phyloP scores from a whole-genome alignment of 2,797 vertebrate species.

The Coranthus polyacanthus region DNA sequence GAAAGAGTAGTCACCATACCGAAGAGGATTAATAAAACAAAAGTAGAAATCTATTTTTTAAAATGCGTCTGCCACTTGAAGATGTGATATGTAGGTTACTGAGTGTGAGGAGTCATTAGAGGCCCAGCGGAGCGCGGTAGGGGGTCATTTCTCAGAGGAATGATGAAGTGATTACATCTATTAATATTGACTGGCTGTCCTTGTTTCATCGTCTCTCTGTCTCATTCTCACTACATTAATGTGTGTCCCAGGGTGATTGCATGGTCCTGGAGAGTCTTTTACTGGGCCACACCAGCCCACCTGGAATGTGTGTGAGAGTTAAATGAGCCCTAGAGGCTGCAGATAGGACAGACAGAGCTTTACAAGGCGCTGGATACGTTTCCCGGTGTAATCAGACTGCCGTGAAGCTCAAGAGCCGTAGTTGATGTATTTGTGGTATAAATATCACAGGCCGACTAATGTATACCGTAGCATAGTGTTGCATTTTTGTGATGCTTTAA shows the following conservation, averaged over 20 bases:
- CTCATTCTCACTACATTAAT: constrained; percentile 22
- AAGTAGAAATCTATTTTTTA: constrained; percentile 46
- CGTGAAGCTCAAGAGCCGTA: no score
- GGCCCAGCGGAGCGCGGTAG: background rate
- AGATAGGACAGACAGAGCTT: constrained; percentile 8
- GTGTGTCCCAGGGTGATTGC: constrained; percentile 7
- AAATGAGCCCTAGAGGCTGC: constrained; percentile 13
- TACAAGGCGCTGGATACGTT: background rate
- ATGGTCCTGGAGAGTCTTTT: constrained; percentile 10
- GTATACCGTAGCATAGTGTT: no score
- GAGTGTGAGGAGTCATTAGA: constrained; percentile 29
- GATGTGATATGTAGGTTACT: constrained; percentile 36
- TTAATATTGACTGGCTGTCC: constrained; percentile 44
- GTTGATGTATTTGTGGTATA: no score
- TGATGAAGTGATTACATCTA: constrained; percentile 40
- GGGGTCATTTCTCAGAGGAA: constrained; percentile 1
- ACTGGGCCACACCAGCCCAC: constrained; percentile 27
- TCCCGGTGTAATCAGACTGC: no score
- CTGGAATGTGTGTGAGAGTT: constrained; percentile 6
- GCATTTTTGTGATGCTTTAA: no score
- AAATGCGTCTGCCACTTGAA: constrained; percentile 23
- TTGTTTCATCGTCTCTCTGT: constrained; percentile 33
- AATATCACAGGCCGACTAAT: no score
- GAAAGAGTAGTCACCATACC: constrained; percentile 53
- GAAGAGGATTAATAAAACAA: constrained; percentile 70